phyloP scores from a whole-genome alignment of 2,888 invertebrate genomes.

The Spodoptera littoralis region DNA sequence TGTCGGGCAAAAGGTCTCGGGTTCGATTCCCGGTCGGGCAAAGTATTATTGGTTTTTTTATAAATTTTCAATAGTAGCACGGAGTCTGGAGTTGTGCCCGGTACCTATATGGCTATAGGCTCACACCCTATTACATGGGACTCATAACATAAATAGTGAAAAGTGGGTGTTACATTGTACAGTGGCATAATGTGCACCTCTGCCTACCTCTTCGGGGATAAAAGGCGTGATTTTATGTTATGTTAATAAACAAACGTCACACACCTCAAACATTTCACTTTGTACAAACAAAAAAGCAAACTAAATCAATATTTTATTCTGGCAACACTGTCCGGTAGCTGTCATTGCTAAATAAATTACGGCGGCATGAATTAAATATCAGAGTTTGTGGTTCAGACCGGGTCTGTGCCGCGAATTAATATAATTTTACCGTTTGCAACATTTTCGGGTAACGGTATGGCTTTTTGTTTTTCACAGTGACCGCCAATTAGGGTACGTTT shows the following conservation, averaged over 20 bases:
- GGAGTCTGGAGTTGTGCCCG: too few species aligned
- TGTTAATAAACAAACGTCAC: conserved; percentile 4
- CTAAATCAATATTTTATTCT: conserved; percentile 52
- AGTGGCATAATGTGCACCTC: too few species aligned
- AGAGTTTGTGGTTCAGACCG: conserved; percentile 47
- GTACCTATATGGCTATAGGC: too few species aligned
- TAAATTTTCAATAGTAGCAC: too few species aligned
- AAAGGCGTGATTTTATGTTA: too few species aligned
- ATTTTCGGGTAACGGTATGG: conserved; percentile 32
- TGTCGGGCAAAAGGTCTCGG: too few species aligned
- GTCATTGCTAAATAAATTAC: conserved; percentile 65
- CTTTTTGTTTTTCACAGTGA: conserved; percentile 41
- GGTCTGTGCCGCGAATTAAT: conserved; percentile 51
- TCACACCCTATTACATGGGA: too few species aligned
- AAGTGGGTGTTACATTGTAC: too few species aligned
- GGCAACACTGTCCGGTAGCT: conserved; percentile 42
- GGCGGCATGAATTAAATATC: conserved; percentile 61
- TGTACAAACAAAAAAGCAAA: conserved; percentile 44
- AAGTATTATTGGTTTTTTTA: too few species aligned
- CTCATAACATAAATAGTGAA: too few species aligned
- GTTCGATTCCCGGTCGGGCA: too few species aligned
- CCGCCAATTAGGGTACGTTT: conserved; percentile 40
- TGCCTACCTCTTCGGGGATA: too few species aligned
- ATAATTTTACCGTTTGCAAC: conserved; percentile 40
- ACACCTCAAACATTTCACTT: conserved; percentile 34